These are phyloP conservation scores for Leptocoma aspasia DNA, from an alignment of 2,113 vertebrate species.

Conservation along the genomic window DNA sequence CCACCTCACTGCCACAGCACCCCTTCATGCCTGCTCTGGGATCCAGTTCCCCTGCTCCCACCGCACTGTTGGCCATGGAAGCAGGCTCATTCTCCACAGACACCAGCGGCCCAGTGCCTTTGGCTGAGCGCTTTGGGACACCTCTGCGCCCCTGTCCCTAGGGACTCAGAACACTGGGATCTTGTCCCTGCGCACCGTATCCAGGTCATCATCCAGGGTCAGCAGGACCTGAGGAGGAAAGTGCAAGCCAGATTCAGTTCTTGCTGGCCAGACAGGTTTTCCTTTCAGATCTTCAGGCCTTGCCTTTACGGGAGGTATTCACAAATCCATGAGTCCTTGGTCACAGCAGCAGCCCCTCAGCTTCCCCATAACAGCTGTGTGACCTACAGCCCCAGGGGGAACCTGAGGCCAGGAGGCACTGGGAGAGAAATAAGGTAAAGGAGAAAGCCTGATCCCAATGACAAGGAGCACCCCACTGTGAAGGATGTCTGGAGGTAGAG, in stretches of 20 bases:
- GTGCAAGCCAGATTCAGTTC: neutral
- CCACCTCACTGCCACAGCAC: neutral
- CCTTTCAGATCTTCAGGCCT: neutral
- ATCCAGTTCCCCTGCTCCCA: neutral
- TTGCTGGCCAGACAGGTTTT: neutral
- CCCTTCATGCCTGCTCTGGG: neutral
- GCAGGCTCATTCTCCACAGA: neutral
- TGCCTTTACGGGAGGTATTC: neutral
- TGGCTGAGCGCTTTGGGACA: neutral
- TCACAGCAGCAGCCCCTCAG: neutral
- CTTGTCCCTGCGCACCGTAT: constrained; percentile 76
- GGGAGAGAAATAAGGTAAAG: neutral
- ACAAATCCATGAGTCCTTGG: neutral
- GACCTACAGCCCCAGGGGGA: neutral
- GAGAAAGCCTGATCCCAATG: neutral
- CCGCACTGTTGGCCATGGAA: neutral
- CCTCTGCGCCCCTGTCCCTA: neutral
- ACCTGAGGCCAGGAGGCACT: neutral
- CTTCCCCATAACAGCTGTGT: neutral
- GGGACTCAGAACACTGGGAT: constrained; percentile 78
- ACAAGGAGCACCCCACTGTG: neutral
- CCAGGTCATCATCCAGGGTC: constrained; percentile 81
- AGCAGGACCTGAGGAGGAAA: constrained; percentile 73
- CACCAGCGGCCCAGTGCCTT: neutral
- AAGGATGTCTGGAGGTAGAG: neutral